Base-by-base conservation (phyloP, 1,140 invertebrate species). In the Mamestra configurata region DNA sequence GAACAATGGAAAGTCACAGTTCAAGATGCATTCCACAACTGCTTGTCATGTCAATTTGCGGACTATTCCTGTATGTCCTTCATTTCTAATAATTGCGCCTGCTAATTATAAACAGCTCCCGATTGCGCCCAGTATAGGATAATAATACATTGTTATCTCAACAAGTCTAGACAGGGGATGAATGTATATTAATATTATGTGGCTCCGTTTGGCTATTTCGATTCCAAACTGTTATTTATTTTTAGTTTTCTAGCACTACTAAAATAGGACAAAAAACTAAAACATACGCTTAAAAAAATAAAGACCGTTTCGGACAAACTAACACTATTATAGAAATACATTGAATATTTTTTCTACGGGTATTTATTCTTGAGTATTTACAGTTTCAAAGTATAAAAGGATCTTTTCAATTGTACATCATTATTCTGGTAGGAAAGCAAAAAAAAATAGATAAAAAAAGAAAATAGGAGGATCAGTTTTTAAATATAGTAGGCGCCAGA, bases 101-200 rank as follows among this genome's bases (percentile, higher is more conserved):
- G 24, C 68, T 71, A 71, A 71, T 71, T 71, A 71, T 71, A 71
- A n/a, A 71, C 27, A n/a, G 3, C 15, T 10, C 4, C 40, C 0
- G 68, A 53, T 71, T 51, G 46, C 24, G 20, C 20, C 13, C 43
- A 31, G 3, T 71, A 35, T 35, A 53, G 49, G 27, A 53, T 71
- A 71, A 71, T 53, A 71, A 71, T 71, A 71, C 46, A 71, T 35
- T 71, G 46, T 71, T 71, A 71, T 71, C 68, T 10, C 22, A 10
- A 53, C 46, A 31, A 51, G 68, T 71, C 68, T 71, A 71, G 68
- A 71, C 68, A 35, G 46, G 46, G 22, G 10, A 51, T 53, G 24
- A 15, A n/a, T 66, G 61, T 49, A 70, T 35, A 20, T 31, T 51
- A 31, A 24, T 71, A 24, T 71, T 27, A 51, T 27, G 46, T 35